phyloP scores from a whole-genome alignment of 2,888 invertebrate species.

The Adelphocoris suturalis region DNA sequence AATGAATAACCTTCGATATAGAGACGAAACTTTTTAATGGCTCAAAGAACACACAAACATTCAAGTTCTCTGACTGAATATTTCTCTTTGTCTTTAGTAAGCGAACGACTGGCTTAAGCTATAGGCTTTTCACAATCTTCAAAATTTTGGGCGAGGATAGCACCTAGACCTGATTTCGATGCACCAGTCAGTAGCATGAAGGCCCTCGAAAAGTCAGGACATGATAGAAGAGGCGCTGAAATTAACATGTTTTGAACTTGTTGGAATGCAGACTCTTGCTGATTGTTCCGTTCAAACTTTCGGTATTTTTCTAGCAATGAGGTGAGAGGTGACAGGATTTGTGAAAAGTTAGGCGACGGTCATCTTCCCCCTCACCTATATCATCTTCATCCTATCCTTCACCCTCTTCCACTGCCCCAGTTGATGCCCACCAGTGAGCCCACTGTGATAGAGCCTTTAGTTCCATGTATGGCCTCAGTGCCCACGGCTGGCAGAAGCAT shows the following conservation, averaged over 20 bases:
- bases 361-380: too few relatives aligned
- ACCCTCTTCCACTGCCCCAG: too few relatives aligned
- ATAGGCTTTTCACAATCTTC: conserved; percentile 75
- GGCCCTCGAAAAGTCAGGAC: conserved; percentile 73
- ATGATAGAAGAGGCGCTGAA: conserved; percentile 71
- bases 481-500: too few relatives aligned
- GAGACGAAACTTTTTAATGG: conserved; percentile 74
- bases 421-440: too few relatives aligned
- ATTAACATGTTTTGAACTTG: conserved; percentile 58
- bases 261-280: conserved; percentile 67
- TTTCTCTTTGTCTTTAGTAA: conserved; percentile 74
- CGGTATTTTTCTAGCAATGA: not conserved
- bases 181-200: conserved; percentile 74
- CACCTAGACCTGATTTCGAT: conserved; percentile 68
- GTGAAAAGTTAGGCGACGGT: not conserved
- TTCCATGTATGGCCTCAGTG: too few relatives aligned
- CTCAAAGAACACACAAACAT: conserved; percentile 76
- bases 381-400: too few relatives aligned
- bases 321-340: not conserved
- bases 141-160: conserved; percentile 74
- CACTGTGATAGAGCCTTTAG: too few relatives aligned
- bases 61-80: conserved; percentile 75
- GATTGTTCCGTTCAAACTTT: conserved; percentile 67
- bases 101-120: conserved; percentile 75
- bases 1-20: not conserved